Evolutionary conservation across 2,113 vertebrate genomes (phyloP).

Genomic region (Cebidichthys violaceus): DNA sequence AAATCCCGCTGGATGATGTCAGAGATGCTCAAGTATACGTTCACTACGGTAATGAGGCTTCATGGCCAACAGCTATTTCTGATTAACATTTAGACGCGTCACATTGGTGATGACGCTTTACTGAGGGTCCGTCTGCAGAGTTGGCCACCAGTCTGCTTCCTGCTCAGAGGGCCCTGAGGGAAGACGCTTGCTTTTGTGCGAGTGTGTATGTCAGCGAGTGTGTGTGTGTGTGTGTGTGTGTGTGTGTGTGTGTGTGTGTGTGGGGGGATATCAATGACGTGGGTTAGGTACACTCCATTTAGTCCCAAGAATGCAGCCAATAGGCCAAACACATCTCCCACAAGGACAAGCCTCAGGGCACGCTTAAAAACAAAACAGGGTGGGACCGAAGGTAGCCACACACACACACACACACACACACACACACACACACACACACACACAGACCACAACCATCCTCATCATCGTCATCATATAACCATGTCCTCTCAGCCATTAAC

Average conservation of each 20-base stretch:
- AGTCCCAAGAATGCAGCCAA: constrained; percentile 74
- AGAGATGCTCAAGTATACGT: constrained; percentile 27
- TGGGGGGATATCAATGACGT: constrained; percentile 65
- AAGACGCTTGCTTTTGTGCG: constrained; percentile 18
- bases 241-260: constrained; percentile 22
- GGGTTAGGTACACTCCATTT: constrained; percentile 79
- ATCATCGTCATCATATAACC: neutral
- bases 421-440: neutral
- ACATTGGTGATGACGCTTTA: constrained; percentile 28
- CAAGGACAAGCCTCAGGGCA: constrained; percentile 64
- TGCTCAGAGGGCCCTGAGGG: constrained; percentile 42
- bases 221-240: constrained; percentile 9
- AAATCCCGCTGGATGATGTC: constrained; percentile 41
- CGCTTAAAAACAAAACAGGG: constrained; percentile 20
- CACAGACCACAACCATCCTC: too few species aligned
- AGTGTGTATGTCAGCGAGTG: constrained; percentile 27
- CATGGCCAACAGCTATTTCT: constrained; percentile 7
- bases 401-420: constrained; percentile 1
- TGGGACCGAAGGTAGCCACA: neutral
- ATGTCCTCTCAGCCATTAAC: neutral
- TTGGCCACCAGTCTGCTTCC: constrained; percentile 31
- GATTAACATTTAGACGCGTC: constrained; percentile 30
- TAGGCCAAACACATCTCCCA: constrained; percentile 53
- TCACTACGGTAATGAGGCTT: constrained; percentile 21
- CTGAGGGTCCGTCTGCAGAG: neutral